Evolutionary conservation across 2,888 invertebrate species (phyloP).

Genomic region (Parascotia fuliginaria): DNA sequence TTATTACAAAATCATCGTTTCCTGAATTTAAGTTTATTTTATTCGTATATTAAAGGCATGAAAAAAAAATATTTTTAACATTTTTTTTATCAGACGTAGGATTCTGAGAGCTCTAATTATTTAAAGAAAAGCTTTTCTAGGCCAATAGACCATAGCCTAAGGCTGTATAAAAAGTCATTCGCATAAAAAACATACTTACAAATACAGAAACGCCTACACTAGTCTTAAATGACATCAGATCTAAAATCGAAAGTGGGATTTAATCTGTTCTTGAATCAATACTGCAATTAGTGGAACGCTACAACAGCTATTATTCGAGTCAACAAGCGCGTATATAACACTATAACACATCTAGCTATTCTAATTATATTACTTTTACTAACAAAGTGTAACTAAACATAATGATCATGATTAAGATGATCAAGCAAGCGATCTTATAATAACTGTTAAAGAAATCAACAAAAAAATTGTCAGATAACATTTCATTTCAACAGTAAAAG

Average conservation of each 20-base stretch:
- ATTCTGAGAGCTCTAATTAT: neutral
- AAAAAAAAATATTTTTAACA: too few relatives aligned
- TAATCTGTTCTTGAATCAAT: constrained; percentile 34
- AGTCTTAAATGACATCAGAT: constrained; percentile 65
- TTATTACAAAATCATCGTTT: too few relatives aligned
- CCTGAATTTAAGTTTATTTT: too few relatives aligned
- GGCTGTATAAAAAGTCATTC: constrained; percentile 14
- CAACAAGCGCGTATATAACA: neutral
- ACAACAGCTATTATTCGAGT: constrained; percentile 18
- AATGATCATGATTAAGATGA: too few relatives aligned
- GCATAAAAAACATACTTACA: constrained; percentile 37
- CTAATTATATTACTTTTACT: neutral
- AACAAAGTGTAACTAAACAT: neutral
- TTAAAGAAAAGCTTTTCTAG: constrained; percentile 13
- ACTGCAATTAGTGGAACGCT: constrained; percentile 30
- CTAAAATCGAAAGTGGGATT: constrained; percentile 71
- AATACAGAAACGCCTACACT: constrained; percentile 54
- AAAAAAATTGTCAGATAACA: too few relatives aligned
- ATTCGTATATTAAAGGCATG: neutral
- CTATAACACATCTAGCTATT: neutral
- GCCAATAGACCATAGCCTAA: constrained; percentile 8
- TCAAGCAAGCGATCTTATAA: too few relatives aligned
- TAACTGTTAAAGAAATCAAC: too few relatives aligned
- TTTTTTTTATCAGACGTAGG: neutral
- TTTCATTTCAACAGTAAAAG: too few relatives aligned